A percentile compares a stretch with the other conserved stretches of the same genome.
Conservation (phyloP, 2,888 invertebrate genomes). For the Desoria tigrina region DNA sequence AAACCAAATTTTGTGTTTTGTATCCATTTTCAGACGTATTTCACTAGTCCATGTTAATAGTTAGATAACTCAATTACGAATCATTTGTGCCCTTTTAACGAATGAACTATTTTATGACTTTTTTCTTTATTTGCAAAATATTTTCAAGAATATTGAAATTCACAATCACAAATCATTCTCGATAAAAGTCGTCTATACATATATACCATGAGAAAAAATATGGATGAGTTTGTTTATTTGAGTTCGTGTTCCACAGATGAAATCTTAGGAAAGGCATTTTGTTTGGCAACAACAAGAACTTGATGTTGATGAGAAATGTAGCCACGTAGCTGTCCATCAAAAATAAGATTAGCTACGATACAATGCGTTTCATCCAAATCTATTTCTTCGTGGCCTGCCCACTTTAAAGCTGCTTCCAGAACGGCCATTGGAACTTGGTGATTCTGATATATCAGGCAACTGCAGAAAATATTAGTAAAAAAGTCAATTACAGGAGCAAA, state of each 20-base stretch:
- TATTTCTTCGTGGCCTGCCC: slow-evolving; percentile 77
- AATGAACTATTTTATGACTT: too few species aligned
- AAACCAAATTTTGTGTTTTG: too few species aligned
- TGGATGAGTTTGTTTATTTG: too few species aligned
- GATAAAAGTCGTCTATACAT: too few species aligned
- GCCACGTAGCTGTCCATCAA: slow-evolving; percentile 95
- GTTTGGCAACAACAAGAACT: slow-evolving; percentile 95
- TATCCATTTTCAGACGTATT: too few species aligned
- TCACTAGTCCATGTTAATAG: too few species aligned
- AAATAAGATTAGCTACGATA: slow-evolving; percentile 93
- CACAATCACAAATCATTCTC: too few species aligned
- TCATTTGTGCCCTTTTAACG: too few species aligned
- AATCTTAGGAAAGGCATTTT: slow-evolving; percentile 84
- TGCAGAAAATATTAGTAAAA: slow-evolving; percentile 38
- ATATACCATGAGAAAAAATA: too few species aligned
- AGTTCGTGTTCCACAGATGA: slow-evolving; percentile 25
- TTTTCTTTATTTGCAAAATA: too few species aligned
- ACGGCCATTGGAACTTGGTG: slow-evolving; percentile 87
- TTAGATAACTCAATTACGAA: too few species aligned
- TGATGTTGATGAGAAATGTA: slow-evolving; percentile 97
- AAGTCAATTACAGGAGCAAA: background rate
- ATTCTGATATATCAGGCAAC: slow-evolving; percentile 59
- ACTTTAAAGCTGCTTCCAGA: slow-evolving; percentile 77
- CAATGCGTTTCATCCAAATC: slow-evolving; percentile 94
- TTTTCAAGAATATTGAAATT: too few species aligned